Percentiles rank a stretch among this genome's conserved stretches.
Evolutionary conservation across 2,113 vertebrate genomes (phyloP).

Genomic region (Mionectes macconnelli): DNA sequence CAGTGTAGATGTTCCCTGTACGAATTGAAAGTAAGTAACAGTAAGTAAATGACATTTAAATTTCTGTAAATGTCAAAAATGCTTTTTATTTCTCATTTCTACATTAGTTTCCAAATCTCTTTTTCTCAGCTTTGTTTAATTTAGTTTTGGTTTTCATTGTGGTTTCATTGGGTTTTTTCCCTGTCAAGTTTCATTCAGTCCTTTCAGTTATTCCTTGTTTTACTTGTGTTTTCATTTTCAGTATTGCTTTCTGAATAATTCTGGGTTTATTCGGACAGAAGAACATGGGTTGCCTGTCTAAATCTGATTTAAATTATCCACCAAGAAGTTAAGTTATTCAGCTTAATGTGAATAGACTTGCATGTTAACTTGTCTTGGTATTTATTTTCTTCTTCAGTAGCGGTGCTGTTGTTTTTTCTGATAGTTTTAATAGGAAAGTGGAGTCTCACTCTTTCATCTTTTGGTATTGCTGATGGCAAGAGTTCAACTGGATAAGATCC

Average conservation of each 20-base stretch:
- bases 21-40: neutral
- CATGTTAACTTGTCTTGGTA: neutral
- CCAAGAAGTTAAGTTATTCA: neutral
- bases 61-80: neutral
- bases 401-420: neutral
- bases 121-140: neutral
- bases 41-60: neutral
- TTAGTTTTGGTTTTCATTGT: neutral
- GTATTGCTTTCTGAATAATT: slow-evolving; percentile 1
- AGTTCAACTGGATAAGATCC: neutral
- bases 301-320: slow-evolving; percentile 2
- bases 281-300: neutral
- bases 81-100: neutral
- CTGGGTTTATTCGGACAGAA: neutral
- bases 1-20: neutral
- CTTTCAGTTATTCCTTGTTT: neutral
- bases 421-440: neutral
- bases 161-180: neutral
- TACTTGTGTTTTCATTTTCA: neutral
- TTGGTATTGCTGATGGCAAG: neutral
- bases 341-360: neutral
- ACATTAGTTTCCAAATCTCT: neutral
- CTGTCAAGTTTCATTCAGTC: neutral
- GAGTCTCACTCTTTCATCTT: neutral
- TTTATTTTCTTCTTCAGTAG: neutral